These are phyloP conservation scores for Trachurus trachurus DNA, from an alignment of 2,797 vertebrate genomes.

Conservation along the genomic window DNA sequence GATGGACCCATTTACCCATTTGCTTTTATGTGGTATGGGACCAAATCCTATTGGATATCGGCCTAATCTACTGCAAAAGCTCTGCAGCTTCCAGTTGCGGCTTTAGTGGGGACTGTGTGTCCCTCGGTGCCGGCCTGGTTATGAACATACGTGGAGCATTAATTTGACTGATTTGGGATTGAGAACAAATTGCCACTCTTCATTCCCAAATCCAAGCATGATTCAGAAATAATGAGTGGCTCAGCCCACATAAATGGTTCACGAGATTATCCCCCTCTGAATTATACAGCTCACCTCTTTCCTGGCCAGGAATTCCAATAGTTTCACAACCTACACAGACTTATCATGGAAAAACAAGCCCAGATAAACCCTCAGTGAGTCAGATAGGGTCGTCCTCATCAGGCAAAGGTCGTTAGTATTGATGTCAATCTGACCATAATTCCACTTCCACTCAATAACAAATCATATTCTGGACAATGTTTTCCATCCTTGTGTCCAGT, in stretches of 20 bases:
- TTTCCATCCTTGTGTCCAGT: slow-evolving; percentile 2
- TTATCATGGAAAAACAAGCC: slow-evolving; percentile 13
- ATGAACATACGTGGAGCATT: slow-evolving; percentile 63
- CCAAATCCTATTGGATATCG: slow-evolving; percentile 80
- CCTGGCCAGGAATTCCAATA: slow-evolving; percentile 29
- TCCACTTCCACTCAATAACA: background rate
- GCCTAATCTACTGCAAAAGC: slow-evolving; percentile 80
- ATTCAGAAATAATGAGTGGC: slow-evolving; percentile 75
- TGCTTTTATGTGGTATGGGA: slow-evolving; percentile 71
- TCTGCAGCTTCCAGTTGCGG: slow-evolving; percentile 57
- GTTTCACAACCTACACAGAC: slow-evolving; percentile 41
- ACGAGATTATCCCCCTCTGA: slow-evolving; percentile 66
- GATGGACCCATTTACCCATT: slow-evolving; percentile 73
- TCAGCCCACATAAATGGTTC: slow-evolving; percentile 71
- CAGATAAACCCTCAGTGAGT: background rate
- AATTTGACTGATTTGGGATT: slow-evolving; percentile 69
- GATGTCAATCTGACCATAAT: slow-evolving; percentile 13
- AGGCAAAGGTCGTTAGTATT: background rate
- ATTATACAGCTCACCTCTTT: slow-evolving; percentile 61
- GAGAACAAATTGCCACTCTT: slow-evolving; percentile 77
- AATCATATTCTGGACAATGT: background rate
- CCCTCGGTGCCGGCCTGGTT: slow-evolving; percentile 24
- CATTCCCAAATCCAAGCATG: slow-evolving; percentile 73
- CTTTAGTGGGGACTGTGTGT: slow-evolving; percentile 59
- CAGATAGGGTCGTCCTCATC: background rate